These are phyloP conservation scores for Melikaiella ostensackeni DNA, from an alignment of 2,888 invertebrate genomes.

Conservation along the genomic window DNA sequence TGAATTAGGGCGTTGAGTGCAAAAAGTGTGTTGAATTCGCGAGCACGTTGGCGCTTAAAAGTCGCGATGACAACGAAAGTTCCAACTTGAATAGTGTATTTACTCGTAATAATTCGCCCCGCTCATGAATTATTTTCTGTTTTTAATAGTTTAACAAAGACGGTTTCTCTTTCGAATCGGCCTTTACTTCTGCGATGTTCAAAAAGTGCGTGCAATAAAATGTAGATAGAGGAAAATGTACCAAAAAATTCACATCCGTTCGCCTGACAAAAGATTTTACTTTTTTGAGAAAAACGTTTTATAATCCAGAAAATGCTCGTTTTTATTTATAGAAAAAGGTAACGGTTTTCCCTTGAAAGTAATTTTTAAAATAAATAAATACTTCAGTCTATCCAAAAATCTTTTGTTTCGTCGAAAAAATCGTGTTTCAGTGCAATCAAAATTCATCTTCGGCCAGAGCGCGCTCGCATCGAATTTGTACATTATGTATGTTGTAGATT, in stretches of 20 bases:
- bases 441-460: conserved; percentile 13
- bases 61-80: conserved; percentile 23
- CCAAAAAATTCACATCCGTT: neutral
- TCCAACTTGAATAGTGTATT: conserved; percentile 30
- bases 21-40: neutral
- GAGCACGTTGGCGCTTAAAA: conserved; percentile 22
- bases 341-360: neutral
- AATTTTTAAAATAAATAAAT: neutral
- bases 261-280: neutral
- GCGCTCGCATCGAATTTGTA: conserved; percentile 33
- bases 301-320: neutral
- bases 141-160: conserved; percentile 16
- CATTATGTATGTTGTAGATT: conserved; percentile 30
- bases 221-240: conserved; percentile 23
- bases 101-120: conserved; percentile 27
- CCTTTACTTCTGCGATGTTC: neutral
- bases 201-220: conserved; percentile 38
- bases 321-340: neutral
- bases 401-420: conserved; percentile 28
- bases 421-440: conserved; percentile 7
- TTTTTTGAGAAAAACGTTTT: neutral
- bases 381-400: neutral
- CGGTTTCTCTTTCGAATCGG: conserved; percentile 23
- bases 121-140: conserved; percentile 25
- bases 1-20: neutral